Evolutionary conservation across 2,888 invertebrate genomes (phyloP), one percentile per base, ranked within the genome.

Genomic region (Flexamia atlantica): DNA sequence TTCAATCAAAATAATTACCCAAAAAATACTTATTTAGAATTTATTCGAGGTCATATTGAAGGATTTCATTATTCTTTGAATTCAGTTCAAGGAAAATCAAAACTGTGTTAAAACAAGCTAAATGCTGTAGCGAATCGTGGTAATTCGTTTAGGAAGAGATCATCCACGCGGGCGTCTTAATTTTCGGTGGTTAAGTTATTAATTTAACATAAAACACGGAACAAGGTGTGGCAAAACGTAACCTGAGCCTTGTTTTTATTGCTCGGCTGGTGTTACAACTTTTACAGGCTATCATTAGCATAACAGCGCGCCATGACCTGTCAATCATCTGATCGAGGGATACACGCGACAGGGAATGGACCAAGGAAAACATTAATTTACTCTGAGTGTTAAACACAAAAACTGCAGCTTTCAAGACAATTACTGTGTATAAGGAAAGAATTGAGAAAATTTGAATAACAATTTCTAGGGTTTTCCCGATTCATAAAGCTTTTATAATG

Each of bases 161-260:
- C 50, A 12, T 57, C 20, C 2, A 23, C 57, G 3, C 7, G 23
- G 57, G 57, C 57, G 57, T 57, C 57, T 10, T 28, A 64, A 64
- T 64, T 23, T 64, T 64, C 14, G 64, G 64, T 28, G 30, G 30
- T 64, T 64, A 64, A 64, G 64, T 28, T 12, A 64, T 64, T 64
- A 64, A 64, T 64, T 64, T 64, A 64, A 28, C 64, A 64, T 64
- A 64, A 64, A 64, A 64, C 64, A 64, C 64, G 64, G 3, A 10
- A 9, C 7, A 14, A 17, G 64, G 64, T 30, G 28, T 1, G 64
- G 64, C 30, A 28, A 64, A 53, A 28, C 12, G 30, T 64, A 57
- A 57, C 23, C 2, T 12, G 57, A 57, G 14, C 30, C 28, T 5
- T 64, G 30, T 4, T 64, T 28, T 20, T 57, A 57, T 23, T 46